A percentile compares a stretch with the other conserved stretches of the same genome.
phyloP scores from a whole-genome alignment of 2,888 invertebrate species.

The Agonopterix heracliana region DNA sequence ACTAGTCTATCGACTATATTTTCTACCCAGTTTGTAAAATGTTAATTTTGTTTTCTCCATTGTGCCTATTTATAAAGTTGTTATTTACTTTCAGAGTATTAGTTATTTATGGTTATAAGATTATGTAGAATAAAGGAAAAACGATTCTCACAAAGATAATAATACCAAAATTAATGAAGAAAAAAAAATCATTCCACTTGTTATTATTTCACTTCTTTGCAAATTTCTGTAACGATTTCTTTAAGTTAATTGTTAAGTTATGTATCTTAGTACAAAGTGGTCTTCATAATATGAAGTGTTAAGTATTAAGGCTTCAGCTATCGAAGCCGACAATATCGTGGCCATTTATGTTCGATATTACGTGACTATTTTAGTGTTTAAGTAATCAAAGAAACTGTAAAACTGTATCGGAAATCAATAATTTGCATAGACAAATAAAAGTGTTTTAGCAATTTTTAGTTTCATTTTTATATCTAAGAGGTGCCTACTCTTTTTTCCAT shows the following conservation, averaged over 20 bases:
- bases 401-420: slow-evolving; percentile 56
- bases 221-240: slow-evolving; percentile 30
- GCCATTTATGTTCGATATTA: slow-evolving; percentile 68
- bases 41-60: slow-evolving; percentile 29
- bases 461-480: slow-evolving; percentile 7
- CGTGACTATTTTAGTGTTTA: slow-evolving; percentile 51
- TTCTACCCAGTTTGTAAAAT: background rate
- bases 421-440: slow-evolving; percentile 69
- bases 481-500: background rate
- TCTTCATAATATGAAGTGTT: slow-evolving; percentile 42
- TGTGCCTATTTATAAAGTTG: slow-evolving; percentile 56
- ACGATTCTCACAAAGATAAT: slow-evolving; percentile 42
- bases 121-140: slow-evolving; percentile 34
- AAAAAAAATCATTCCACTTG: slow-evolving; percentile 54
- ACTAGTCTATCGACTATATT: background rate
- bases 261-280: slow-evolving; percentile 65
- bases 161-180: slow-evolving; percentile 19
- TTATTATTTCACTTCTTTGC: slow-evolving; percentile 58
- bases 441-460: slow-evolving; percentile 52
- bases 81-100: slow-evolving; percentile 57
- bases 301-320: slow-evolving; percentile 43
- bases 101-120: slow-evolving; percentile 40
- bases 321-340: slow-evolving; percentile 54
- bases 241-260: slow-evolving; percentile 43
- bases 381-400: slow-evolving; percentile 57